Evolutionary conservation across 1,140 invertebrate genomes (phyloP), one percentile per base, ranked within the genome.

Genomic region (Drosophila varians): DNA sequence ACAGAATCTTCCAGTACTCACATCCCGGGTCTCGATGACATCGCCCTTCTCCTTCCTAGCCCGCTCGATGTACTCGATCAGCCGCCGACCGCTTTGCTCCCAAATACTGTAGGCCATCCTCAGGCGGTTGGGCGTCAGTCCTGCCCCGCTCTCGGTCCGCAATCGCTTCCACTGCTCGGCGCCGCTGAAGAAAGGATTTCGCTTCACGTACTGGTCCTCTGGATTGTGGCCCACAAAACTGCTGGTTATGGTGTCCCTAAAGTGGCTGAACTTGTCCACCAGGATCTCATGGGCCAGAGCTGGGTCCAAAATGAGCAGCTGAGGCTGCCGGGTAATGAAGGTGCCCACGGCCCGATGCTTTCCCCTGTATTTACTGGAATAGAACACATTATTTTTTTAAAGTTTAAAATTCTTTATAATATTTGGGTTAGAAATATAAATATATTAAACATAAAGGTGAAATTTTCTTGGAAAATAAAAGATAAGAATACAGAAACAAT

Each of bases 151-250:
- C 21, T 93, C 91, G 1, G 84, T 79, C 31, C 94, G 88, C 14
- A 92, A 91, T 14, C 91, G 78, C 74, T 94, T 94, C 94, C 94
- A 94, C 7, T 60, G 70, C 4, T 92, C 90, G 7, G 91, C 92
- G 7, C 71, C 51, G n/a, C 76, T 65, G n/a, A 91, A 77, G 73
- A 93, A 93, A 0, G 92, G 92, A 75, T 93, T 92, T 7, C 70
- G 26, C 3, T 46, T 71, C 19, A 91, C 77, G 25, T 92, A 88
- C 18, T 84, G 89, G 68, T 93, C 92, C 1, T 77, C 57, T 16
- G 91, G 16, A 9, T 86, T 53, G n/a, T 77, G 61, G 0, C 54
- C 28, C 4, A 75, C 61, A 38, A 71, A 89, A 11, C 49, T 71
- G 53, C 82, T 87, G n/a, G 57, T 75, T 31, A 84, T 72, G 42